Evolutionary conservation across 2,113 vertebrate species (phyloP).

Genomic region (Limnothrissa miodon): DNA sequence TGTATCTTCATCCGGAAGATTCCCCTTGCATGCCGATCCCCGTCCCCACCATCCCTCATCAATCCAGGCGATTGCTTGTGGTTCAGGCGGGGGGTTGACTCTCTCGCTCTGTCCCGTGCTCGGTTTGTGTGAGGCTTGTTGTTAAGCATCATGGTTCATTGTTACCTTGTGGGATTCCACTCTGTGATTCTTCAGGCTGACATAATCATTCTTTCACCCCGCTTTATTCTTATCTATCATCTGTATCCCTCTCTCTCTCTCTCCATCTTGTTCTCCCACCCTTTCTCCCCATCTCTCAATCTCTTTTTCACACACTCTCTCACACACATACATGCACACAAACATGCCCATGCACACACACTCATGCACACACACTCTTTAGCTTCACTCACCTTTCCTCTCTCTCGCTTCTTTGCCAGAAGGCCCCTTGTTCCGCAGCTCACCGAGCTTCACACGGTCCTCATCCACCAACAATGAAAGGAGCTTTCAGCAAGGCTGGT

Average conservation of each 20-base stretch:
- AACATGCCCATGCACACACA: neutral
- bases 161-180: constrained; percentile 41
- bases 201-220: constrained; percentile 41
- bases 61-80: constrained; percentile 30
- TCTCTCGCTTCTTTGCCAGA: constrained; percentile 43
- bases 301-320: neutral
- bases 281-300: neutral
- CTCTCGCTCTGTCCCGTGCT: constrained; percentile 32
- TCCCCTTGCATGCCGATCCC: neutral
- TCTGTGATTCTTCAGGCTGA: constrained; percentile 48
- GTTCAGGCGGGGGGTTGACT: constrained; percentile 39
- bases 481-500: constrained; percentile 95
- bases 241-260: constrained; percentile 33
- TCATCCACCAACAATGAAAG: constrained; percentile 82
- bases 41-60: neutral
- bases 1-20: neutral
- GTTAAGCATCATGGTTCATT: constrained; percentile 48
- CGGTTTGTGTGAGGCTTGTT: constrained; percentile 39
- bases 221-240: constrained; percentile 44
- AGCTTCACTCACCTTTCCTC: constrained; percentile 31
- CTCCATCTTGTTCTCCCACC: neutral
- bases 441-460: constrained; percentile 69
- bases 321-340: neutral
- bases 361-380: neutral
- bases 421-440: constrained; percentile 60